Percentiles rank a stretch among this genome's conserved stretches.
phyloP scores from a whole-genome alignment of 53 echinoderm and acorn worm species.

The Echinarachnius parma region DNA sequence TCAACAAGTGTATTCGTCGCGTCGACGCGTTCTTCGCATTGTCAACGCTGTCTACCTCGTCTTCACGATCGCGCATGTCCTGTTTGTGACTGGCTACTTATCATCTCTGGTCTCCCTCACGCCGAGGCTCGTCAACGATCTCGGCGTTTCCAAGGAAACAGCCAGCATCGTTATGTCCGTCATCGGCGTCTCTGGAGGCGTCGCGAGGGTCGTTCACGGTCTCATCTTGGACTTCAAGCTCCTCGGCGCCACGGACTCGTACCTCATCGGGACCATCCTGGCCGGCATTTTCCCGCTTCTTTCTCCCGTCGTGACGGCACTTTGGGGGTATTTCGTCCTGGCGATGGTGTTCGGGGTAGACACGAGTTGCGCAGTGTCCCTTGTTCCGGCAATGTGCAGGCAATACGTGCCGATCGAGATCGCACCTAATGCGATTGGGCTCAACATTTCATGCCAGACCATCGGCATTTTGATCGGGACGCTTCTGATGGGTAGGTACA shows the following conservation, averaged over 20 bases:
- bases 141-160: conserved; percentile 24
- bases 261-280: conserved; percentile 16
- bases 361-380: not conserved
- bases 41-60: conserved; percentile 27
- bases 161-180: conserved; percentile 55
- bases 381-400: conserved; percentile 1
- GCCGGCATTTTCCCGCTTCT: conserved; percentile 5
- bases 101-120: not conserved
- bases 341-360: conserved; percentile 1
- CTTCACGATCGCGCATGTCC: not conserved
- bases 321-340: not conserved
- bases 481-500: conserved; percentile 24
- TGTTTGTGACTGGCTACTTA: not conserved
- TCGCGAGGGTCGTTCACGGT: conserved; percentile 47
- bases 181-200: conserved; percentile 35
- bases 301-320: conserved; percentile 21
- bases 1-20: not conserved
- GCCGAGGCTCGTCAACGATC: conserved; percentile 33
- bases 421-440: conserved; percentile 6
- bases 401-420: not conserved
- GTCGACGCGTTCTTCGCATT: conserved; percentile 13
- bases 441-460: not conserved
- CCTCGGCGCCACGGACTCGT: conserved; percentile 28
- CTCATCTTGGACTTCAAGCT: conserved; percentile 30
- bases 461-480: conserved; percentile 5